Evolutionary conservation across 2,797 vertebrate genomes (phyloP).

Genomic region (Psittacula echo): DNA sequence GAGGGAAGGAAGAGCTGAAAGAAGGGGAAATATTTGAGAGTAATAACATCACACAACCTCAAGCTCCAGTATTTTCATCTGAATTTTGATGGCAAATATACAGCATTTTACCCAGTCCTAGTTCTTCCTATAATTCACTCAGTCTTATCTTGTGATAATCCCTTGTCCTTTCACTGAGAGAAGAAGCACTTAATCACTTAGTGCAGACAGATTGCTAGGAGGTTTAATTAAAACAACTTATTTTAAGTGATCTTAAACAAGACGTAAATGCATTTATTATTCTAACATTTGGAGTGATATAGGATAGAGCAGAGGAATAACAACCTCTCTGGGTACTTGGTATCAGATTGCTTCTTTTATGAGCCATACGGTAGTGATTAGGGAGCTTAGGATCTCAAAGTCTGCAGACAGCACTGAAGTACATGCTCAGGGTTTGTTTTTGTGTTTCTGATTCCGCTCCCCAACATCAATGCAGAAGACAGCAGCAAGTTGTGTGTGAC

Average conservation of each 20-base stretch:
- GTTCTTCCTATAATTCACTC: not conserved
- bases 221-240: conserved; percentile 65
- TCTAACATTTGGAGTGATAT: conserved; percentile 44
- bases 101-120: not conserved
- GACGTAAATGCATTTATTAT: conserved; percentile 68
- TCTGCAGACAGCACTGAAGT: conserved; percentile 4
- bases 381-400: conserved; percentile 44
- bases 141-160: conserved; percentile 23
- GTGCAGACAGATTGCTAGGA: conserved; percentile 51
- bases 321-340: conserved; percentile 39
- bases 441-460: not conserved
- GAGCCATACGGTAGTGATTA: conserved; percentile 72
- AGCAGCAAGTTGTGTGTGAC: not conserved
- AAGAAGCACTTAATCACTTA: conserved; percentile 64
- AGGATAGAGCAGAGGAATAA: conserved; percentile 45
- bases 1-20: conserved; percentile 20
- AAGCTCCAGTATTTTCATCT: not conserved
- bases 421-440: not conserved
- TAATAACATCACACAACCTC: not conserved
- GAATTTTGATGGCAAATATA: not conserved
- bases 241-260: conserved; percentile 65
- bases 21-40: not conserved
- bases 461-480: not conserved
- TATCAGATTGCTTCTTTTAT: conserved; percentile 63
- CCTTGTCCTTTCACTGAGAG: conserved; percentile 28